Percentiles rank a stretch among this genome's conserved stretches.
Evolutionary conservation across 2,888 invertebrate species (phyloP).

Genomic region (Strigamia maritima): DNA sequence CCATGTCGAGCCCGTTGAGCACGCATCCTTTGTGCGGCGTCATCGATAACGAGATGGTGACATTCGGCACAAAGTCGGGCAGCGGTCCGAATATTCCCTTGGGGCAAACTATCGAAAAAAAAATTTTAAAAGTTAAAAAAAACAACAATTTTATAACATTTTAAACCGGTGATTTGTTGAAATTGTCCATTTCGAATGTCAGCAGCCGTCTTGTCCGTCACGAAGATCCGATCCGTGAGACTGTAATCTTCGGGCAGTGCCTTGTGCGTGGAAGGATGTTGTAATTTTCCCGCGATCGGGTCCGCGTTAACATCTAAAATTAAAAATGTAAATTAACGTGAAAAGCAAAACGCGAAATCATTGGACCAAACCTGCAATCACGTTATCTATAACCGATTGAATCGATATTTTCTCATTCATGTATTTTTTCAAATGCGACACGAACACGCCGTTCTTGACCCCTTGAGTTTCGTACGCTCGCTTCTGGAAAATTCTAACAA

Average conservation of each 20-base stretch:
- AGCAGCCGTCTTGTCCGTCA: not conserved
- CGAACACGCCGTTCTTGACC: not conserved
- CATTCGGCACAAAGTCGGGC: not conserved
- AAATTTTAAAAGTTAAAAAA: not conserved
- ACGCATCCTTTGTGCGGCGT: not conserved
- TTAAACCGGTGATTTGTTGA: not conserved
- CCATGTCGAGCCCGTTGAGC: not conserved
- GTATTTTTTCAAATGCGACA: not conserved
- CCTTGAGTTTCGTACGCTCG: not conserved
- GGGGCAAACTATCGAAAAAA: not conserved
- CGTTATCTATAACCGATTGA: not conserved
- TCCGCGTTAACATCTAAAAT: not conserved
- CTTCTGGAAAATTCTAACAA: not conserved
- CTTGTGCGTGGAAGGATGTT: not conserved
- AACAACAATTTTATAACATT: not conserved
- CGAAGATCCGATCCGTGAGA: not conserved
- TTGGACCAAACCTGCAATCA: not conserved
- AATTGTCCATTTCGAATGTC: not conserved
- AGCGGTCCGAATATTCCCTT: not conserved
- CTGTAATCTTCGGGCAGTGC: not conserved
- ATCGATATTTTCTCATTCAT: not conserved
- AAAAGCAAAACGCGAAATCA: no score
- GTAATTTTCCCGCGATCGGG: not conserved
- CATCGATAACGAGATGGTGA: not conserved
- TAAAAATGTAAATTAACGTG: not conserved